These are phyloP conservation scores for Drosophila putrida DNA, from an alignment of 2,888 invertebrate genomes.

Conservation along the genomic window DNA sequence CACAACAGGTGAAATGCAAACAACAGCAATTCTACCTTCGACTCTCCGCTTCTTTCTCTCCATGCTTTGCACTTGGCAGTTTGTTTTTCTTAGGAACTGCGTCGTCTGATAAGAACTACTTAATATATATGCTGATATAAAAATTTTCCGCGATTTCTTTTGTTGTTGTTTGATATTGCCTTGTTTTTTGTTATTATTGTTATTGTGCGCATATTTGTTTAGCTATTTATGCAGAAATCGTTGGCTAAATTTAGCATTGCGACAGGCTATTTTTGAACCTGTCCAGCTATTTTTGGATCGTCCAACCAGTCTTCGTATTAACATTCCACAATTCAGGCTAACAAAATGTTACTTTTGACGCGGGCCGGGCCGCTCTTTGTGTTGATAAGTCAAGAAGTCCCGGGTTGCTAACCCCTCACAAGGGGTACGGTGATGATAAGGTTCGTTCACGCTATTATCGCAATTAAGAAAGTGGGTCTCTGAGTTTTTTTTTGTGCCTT, in stretches of 20 bases:
- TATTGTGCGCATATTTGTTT: constrained; percentile 32
- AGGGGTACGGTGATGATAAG: constrained; percentile 27
- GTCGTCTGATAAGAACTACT: constrained; percentile 55
- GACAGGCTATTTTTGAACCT: constrained; percentile 47
- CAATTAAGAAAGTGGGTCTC: constrained; percentile 48
- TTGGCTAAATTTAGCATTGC: constrained; percentile 42
- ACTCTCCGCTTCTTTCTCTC: neutral
- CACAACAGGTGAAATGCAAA: constrained; percentile 37
- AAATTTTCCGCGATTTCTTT: constrained; percentile 35
- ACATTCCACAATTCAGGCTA: neutral
- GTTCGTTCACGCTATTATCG: constrained; percentile 24
- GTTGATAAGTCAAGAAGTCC: constrained; percentile 11
- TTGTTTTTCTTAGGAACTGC: constrained; percentile 67
- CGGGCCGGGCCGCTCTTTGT: constrained; percentile 5
- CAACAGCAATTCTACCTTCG: constrained; percentile 32
- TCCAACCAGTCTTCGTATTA: neutral
- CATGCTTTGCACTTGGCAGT: constrained; percentile 24
- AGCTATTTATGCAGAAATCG: constrained; percentile 42
- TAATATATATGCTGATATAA: constrained; percentile 31
- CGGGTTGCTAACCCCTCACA: constrained; percentile 38
- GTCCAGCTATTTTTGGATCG: constrained; percentile 39
- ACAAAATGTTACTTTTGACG: constrained; percentile 7
- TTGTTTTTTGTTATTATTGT: constrained; percentile 13
- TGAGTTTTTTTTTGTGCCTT: constrained; percentile 30
- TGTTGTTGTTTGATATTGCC: constrained; percentile 15